Evolutionary conservation across 2,113 vertebrate genomes (phyloP).

Genomic region (Athene noctua): DNA sequence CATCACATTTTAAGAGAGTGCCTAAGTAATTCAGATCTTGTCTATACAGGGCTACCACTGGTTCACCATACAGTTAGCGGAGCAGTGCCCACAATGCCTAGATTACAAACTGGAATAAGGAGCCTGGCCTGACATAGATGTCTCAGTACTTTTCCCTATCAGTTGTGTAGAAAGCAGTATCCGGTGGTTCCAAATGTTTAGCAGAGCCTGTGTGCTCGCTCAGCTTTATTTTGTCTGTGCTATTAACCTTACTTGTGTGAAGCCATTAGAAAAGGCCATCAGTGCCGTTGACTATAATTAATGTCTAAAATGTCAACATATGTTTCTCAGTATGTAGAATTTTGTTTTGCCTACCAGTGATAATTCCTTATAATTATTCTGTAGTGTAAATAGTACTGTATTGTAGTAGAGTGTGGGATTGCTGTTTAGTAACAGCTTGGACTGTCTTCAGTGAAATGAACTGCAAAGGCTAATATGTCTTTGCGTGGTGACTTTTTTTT

Average conservation of each 20-base stretch:
- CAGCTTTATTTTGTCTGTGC: not conserved
- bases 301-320: not conserved
- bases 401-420: not conserved
- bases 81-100: not conserved
- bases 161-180: not conserved
- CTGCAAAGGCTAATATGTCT: not conserved
- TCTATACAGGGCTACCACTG: not conserved
- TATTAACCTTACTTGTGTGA: not conserved
- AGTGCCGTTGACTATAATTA: not conserved
- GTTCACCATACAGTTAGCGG: not conserved
- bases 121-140: not conserved
- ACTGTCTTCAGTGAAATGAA: not conserved
- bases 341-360: not conserved
- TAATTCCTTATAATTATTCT: not conserved
- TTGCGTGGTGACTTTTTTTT: not conserved
- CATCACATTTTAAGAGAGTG: not conserved
- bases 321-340: not conserved
- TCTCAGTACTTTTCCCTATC: not conserved
- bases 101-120: not conserved
- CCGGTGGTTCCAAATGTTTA: not conserved
- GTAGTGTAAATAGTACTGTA: not conserved
- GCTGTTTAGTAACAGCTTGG: not conserved
- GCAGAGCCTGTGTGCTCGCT: not conserved
- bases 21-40: not conserved
- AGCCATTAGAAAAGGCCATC: not conserved